A percentile compares a stretch with the other conserved stretches of the same genome.
Evolutionary conservation across 2,888 invertebrate species (phyloP).

Genomic region (Cantharis nigra): DNA sequence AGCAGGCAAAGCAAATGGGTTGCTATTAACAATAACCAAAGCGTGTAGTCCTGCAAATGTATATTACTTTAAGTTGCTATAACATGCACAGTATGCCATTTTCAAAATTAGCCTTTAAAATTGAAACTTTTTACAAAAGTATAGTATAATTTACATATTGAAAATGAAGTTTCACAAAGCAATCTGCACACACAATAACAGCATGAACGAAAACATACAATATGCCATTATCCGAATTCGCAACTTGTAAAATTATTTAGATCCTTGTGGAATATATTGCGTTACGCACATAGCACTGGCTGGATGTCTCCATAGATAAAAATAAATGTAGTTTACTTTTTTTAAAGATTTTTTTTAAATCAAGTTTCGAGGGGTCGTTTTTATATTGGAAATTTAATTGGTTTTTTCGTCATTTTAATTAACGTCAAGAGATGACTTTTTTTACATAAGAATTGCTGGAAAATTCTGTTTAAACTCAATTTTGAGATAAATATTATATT

Average conservation of each 20-base stretch:
- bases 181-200: constrained; percentile 13
- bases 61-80: not conserved
- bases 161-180: constrained; percentile 8
- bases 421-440: not conserved
- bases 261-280: constrained; percentile 42
- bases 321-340: constrained; percentile 25
- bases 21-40: constrained; percentile 1
- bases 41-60: not conserved
- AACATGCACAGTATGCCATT: not conserved
- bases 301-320: constrained; percentile 41
- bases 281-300: constrained; percentile 40
- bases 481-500: not conserved
- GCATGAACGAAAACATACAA: constrained; percentile 29
- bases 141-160: constrained; percentile 18
- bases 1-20: not conserved
- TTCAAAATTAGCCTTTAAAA: constrained; percentile 8
- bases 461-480: not conserved
- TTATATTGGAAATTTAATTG: not conserved
- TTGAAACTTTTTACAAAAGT: constrained; percentile 6
- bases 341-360: not conserved
- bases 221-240: constrained; percentile 40
- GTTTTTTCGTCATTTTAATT: not conserved
- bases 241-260: constrained; percentile 39
- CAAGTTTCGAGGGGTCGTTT: not conserved
- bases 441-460: not conserved